These are phyloP conservation scores for Vespertilio murinus DNA, from an alignment of 2,797 vertebrate species.

Conservation along the genomic window DNA sequence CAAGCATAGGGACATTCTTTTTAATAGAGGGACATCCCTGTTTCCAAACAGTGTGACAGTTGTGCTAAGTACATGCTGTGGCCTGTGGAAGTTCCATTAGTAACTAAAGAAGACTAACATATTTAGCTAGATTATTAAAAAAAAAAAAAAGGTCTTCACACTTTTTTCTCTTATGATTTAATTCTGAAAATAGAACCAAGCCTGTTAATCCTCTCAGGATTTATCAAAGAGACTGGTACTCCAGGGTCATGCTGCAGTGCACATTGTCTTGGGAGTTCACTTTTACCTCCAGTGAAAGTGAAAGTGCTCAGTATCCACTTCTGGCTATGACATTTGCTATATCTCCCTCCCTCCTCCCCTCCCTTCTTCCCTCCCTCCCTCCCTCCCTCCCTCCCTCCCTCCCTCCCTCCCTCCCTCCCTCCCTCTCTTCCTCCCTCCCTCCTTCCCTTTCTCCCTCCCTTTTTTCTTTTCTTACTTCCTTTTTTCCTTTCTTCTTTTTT, in stretches of 20 bases:
- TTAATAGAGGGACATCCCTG: background rate
- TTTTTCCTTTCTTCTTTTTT: too few relatives aligned
- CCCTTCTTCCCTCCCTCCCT: background rate
- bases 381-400: too few relatives aligned
- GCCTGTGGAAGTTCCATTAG: background rate
- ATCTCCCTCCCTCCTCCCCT: too few relatives aligned
- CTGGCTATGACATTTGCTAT: background rate
- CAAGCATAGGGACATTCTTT: background rate
- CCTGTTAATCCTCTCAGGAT: background rate
- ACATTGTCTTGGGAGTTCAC: background rate
- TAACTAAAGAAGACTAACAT: slow-evolving; percentile 32
- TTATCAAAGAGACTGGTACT: background rate
- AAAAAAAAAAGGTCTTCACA: background rate
- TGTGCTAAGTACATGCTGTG: background rate
- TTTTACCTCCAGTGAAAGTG: background rate
- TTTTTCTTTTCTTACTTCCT: too few relatives aligned
- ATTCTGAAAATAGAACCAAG: slow-evolving; percentile 37
- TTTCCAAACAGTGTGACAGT: slow-evolving; percentile 15
- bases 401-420: too few relatives aligned
- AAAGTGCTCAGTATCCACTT: background rate
- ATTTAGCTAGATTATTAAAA: slow-evolving; percentile 24
- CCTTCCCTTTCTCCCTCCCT: too few relatives aligned
- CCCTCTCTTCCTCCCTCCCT: background rate
- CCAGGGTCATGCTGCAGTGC: background rate
- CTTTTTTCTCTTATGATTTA: slow-evolving; percentile 13